Evolutionary conservation across 1,140 invertebrate species (phyloP).

Genomic region (Luehdorfia chinensis): DNA sequence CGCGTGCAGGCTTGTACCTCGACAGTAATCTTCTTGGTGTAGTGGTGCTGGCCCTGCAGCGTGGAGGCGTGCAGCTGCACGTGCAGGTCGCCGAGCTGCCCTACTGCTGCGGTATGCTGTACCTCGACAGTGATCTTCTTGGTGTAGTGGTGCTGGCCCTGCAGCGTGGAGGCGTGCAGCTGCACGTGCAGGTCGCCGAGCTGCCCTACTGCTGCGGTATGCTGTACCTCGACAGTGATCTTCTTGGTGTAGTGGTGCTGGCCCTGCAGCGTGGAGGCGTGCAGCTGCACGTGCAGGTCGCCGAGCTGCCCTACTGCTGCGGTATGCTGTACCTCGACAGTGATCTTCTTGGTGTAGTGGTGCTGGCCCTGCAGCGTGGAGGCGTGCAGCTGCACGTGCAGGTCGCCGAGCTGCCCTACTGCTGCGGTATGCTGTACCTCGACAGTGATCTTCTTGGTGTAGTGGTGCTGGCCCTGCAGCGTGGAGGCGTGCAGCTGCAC

Average conservation of each 20-base stretch:
- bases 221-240: constrained; percentile 85
- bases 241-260: constrained; percentile 85
- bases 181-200: constrained; percentile 89
- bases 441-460: constrained; percentile 85
- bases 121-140: constrained; percentile 86
- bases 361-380: constrained; percentile 91
- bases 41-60: constrained; percentile 88
- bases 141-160: constrained; percentile 87
- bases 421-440: constrained; percentile 76
- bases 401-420: constrained; percentile 87
- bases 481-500: constrained; percentile 91
- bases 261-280: constrained; percentile 91
- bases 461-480: constrained; percentile 88
- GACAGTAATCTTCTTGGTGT: constrained; percentile 85
- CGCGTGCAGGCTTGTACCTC: no score
- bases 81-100: constrained; percentile 87
- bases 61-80: constrained; percentile 91
- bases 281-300: constrained; percentile 87
- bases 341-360: constrained; percentile 82
- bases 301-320: no score
- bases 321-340: constrained; percentile 82
- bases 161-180: constrained; percentile 89
- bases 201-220: no score
- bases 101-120: no score
- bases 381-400: constrained; percentile 90